These are phyloP conservation scores for Malacoctenus gilli DNA, from an alignment of 2,797 vertebrate species.

Conservation along the genomic window DNA sequence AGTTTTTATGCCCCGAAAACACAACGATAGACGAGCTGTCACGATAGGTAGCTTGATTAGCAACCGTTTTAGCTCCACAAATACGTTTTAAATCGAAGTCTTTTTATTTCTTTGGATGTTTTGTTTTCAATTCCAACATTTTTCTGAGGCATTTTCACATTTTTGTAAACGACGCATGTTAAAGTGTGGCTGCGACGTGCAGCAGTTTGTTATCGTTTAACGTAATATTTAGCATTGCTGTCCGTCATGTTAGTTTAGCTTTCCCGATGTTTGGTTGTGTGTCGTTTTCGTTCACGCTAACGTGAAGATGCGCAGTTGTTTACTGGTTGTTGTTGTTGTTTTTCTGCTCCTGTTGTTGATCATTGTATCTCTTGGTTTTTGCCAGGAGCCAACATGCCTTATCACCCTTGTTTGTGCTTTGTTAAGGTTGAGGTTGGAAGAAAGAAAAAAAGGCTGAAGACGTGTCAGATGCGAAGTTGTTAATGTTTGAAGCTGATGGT, in stretches of 20 bases:
- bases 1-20: too few species aligned
- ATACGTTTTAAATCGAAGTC: too few species aligned
- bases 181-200: too few species aligned
- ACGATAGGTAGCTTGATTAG: too few species aligned
- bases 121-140: too few species aligned
- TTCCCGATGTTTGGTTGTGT: neutral
- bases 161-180: too few species aligned
- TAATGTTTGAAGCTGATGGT: slow-evolving; percentile 98
- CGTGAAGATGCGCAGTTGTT: slow-evolving; percentile 16
- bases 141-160: too few species aligned
- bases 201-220: too few species aligned
- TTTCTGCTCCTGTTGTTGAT: slow-evolving; percentile 49
- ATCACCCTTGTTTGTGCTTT: slow-evolving; percentile 83
- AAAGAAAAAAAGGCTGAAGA: slow-evolving; percentile 99
- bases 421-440: slow-evolving; percentile 99
- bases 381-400: slow-evolving; percentile 74
- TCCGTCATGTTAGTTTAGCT: neutral
- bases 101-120: too few species aligned
- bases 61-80: too few species aligned
- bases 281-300: slow-evolving; percentile 8
- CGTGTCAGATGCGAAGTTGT: slow-evolving; percentile 97
- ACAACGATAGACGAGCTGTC: too few species aligned
- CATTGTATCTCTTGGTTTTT: slow-evolving; percentile 57
- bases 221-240: too few species aligned
- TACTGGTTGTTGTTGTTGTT: slow-evolving; percentile 41